Base-by-base conservation (phyloP, 2,888 invertebrate genomes). In the Cordilura impudica region DNA sequence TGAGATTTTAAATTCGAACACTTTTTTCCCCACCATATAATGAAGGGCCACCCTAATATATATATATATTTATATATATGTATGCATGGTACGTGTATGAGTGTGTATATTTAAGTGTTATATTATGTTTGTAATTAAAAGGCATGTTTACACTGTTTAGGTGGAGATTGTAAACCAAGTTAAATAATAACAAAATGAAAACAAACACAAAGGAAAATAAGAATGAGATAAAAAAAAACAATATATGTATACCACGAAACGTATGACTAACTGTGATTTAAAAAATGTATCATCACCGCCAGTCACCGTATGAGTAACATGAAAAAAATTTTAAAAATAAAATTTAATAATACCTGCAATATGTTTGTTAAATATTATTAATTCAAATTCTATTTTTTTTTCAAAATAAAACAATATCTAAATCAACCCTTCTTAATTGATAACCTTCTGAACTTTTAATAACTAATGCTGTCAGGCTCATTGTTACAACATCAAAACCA, bases 391-490 rank as follows among this genome's bases (percentile, higher is more conserved):
- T n/a, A n/a, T n/a, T n/a, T n/a, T n/a, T n/a, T 26, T 26, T 26
- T 26, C 26, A 26, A 4, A 26, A 4, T 26, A 26, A 26, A 26
- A 26, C 56, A 56, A 39, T 35, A 35, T 56, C 56, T 39, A 39
- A 5, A 31, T 47, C 10, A 39, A 2, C 60, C 26, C 43, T 16
- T 58, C 47, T 69, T 7, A 16, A 60, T 43, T 60, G 16, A 47
- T 31, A 47, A 49, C 47, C 45, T 47, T 47, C n/a, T 47, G 5
- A 43, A 23, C 58, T 58, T 43, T 43, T 19, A 14, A 4, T 31
- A 61, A 61, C 47, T 31, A 63, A n/a, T 47, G 12, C 29, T 47
- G 47, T 63, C 47, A 63, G 6, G 31, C 31, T 47, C 29, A 61
- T 61, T 61, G 29, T 31, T 19, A 47, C 18, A 8, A 21, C 19